Evolutionary conservation across 2,797 vertebrate species (phyloP).

Genomic region (Melanotaenia trifasciata): DNA sequence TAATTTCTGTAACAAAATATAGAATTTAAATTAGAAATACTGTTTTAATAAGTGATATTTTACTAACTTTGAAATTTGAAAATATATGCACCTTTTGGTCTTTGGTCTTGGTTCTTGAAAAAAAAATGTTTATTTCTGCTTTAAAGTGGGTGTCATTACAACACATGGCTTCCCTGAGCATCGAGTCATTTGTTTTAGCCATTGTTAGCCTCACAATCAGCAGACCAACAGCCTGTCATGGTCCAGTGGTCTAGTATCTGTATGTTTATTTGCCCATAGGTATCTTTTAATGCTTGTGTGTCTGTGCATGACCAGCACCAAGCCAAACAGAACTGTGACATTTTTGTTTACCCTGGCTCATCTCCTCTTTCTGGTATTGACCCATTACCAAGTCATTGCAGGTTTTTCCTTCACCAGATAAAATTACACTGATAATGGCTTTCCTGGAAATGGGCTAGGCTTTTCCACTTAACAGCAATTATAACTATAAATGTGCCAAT

Average conservation of each 20-base stretch:
- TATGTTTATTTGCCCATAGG: slow-evolving; percentile 60
- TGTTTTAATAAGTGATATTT: too few species aligned
- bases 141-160: slow-evolving; percentile 13
- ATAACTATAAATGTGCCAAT: slow-evolving; percentile 52
- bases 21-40: neutral
- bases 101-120: too few species aligned
- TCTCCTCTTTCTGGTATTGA: slow-evolving; percentile 56
- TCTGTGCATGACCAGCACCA: slow-evolving; percentile 16
- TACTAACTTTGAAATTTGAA: too few species aligned
- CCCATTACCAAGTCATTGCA: slow-evolving; percentile 40
- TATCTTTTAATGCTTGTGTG: slow-evolving; percentile 31
- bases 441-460: slow-evolving; percentile 54
- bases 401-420: slow-evolving; percentile 39
- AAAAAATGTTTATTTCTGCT: neutral
- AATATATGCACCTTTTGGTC: too few species aligned
- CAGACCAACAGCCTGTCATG: slow-evolving; percentile 56
- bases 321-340: slow-evolving; percentile 31
- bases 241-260: slow-evolving; percentile 44
- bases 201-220: slow-evolving; percentile 52
- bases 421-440: slow-evolving; percentile 62
- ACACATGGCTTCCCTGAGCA: slow-evolving; percentile 30
- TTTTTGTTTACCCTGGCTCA: slow-evolving; percentile 53
- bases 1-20: neutral
- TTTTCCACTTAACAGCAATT: slow-evolving; percentile 63
- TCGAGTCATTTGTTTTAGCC: slow-evolving; percentile 61